Percentiles rank a stretch among this genome's conserved stretches.
These are phyloP conservation scores for Zygothrica quintamaculata DNA, from an alignment of 2,888 invertebrate species.

Conservation along the genomic window DNA sequence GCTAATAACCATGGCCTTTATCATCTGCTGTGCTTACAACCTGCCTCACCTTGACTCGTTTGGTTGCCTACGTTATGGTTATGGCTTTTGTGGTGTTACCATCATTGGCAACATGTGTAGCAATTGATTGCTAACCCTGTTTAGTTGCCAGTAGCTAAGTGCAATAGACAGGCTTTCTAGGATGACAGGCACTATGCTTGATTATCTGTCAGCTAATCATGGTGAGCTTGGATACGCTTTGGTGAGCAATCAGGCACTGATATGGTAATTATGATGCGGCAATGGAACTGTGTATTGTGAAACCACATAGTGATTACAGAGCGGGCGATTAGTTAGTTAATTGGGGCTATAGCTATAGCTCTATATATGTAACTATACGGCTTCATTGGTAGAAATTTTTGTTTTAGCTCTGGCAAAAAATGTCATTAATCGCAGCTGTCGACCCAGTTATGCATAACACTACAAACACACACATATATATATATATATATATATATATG, in stretches of 20 bases:
- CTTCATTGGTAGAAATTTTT: constrained; percentile 4
- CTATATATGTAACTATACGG: too few species aligned
- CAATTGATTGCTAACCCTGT: constrained; percentile 63
- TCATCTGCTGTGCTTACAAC: not conserved
- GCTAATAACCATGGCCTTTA: constrained; percentile 11
- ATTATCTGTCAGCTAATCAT: constrained; percentile 56
- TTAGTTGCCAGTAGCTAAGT: constrained; percentile 20
- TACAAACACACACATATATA: too few species aligned
- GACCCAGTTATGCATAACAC: constrained; percentile 44
- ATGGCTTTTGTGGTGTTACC: constrained; percentile 40
- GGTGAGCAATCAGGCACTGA: constrained; percentile 13
- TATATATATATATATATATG: too few species aligned
- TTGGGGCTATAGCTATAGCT: constrained; percentile 13
- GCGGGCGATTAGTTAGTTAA: constrained; percentile 30
- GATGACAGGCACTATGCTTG: constrained; percentile 19
- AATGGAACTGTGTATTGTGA: not conserved
- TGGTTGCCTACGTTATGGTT: constrained; percentile 42
- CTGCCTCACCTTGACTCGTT: not conserved
- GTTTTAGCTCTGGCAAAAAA: constrained; percentile 18
- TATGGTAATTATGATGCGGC: constrained; percentile 43
- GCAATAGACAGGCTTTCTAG: constrained; percentile 6
- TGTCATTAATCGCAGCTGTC: constrained; percentile 53
- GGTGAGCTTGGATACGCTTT: constrained; percentile 5
- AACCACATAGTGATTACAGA: constrained; percentile 14
- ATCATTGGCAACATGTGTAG: constrained; percentile 48